Conservation (phyloP, 2,888 invertebrate species). For the Drosophila neutralis region DNA sequence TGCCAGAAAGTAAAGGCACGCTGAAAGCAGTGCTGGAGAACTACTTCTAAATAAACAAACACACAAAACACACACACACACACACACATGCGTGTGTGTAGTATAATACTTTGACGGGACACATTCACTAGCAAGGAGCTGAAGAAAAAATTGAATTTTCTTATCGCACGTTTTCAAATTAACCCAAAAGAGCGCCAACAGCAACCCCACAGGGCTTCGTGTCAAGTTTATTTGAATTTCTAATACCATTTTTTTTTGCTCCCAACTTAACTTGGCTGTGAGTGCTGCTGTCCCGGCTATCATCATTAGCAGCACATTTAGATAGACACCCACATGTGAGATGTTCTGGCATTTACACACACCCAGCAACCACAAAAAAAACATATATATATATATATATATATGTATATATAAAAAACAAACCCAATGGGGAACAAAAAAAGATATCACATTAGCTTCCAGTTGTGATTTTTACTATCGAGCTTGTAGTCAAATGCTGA, state of each 20-base stretch:
- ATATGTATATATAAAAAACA: neutral
- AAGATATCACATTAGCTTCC: conserved; percentile 35
- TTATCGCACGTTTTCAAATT: conserved; percentile 76
- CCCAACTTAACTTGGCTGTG: neutral
- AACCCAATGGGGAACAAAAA: conserved; percentile 1
- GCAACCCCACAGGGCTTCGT: conserved; percentile 30
- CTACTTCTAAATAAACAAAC: conserved; percentile 33
- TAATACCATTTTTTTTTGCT: conserved; percentile 2
- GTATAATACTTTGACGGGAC: conserved; percentile 46
- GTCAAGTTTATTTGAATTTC: conserved; percentile 66
- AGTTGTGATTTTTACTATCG: conserved; percentile 41
- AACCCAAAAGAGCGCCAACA: conserved; percentile 53
- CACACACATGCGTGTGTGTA: conserved; percentile 3
- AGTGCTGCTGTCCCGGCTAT: conserved; percentile 39
- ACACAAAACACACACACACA: neutral
- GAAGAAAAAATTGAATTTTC: conserved; percentile 63
- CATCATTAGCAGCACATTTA: conserved; percentile 71
- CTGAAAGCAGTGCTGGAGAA: conserved; percentile 23
- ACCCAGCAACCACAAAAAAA: neutral
- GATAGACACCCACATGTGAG: conserved; percentile 52
- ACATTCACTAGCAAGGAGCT: conserved; percentile 21
- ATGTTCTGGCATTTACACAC: conserved; percentile 31
- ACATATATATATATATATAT: neutral
- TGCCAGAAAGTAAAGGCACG: conserved; percentile 60
- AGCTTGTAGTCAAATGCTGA: conserved; percentile 35